These are phyloP conservation scores for Elanus axillaris DNA, from an alignment of 2,113 vertebrate genomes.

Conservation along the genomic window DNA sequence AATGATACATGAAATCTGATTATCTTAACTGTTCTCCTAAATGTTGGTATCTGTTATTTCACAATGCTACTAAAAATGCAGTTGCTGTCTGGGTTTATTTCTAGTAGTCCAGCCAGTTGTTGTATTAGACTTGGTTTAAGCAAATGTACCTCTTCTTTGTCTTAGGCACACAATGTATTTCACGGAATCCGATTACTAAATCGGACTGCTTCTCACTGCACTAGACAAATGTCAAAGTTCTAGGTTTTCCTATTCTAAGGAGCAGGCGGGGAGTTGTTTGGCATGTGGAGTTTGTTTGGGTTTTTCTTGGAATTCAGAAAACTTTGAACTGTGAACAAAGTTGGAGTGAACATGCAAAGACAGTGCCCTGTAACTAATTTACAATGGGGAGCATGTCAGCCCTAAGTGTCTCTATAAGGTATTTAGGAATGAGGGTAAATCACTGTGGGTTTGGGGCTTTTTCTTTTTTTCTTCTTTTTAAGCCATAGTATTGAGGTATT, in stretches of 20 bases:
- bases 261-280: neutral
- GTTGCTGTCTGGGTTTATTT: neutral
- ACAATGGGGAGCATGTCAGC: neutral
- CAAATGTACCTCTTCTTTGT: neutral
- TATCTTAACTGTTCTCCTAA: neutral
- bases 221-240: neutral
- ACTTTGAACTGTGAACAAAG: neutral
- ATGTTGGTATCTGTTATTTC: neutral
- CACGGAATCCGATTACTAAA: no score
- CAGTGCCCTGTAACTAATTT: neutral
- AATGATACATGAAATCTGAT: neutral
- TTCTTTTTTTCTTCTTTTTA: neutral
- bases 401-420: neutral
- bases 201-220: neutral
- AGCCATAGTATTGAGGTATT: neutral
- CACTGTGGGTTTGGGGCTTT: accelerated
- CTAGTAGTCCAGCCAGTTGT: neutral
- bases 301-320: neutral
- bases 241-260: neutral
- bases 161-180: neutral
- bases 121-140: neutral
- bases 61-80: accelerated
- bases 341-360: neutral
- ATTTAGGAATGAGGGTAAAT: neutral
- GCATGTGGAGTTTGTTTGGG: neutral